These are phyloP conservation scores for Agriotes lineatus DNA, from an alignment of 2,888 invertebrate genomes.

Conservation along the genomic window DNA sequence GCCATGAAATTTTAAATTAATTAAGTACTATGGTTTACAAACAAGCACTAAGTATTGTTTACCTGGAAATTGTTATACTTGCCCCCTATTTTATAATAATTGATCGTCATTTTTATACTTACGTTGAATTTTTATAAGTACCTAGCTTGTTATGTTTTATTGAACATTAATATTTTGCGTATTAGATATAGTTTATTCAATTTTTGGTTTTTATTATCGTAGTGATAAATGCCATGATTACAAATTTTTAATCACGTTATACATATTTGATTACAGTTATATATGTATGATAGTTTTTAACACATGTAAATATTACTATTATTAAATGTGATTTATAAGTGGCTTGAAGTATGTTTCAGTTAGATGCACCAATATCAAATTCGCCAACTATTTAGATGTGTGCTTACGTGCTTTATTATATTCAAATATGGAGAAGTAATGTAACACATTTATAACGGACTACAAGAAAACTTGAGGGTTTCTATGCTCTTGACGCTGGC, in stretches of 20 bases:
- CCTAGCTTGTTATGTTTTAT: conserved; percentile 33
- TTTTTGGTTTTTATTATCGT: conserved; percentile 5
- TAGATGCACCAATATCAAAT: too few relatives aligned
- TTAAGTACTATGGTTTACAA: conserved; percentile 21
- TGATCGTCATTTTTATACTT: conserved; percentile 33
- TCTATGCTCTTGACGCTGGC: too few relatives aligned
- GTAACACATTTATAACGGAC: too few relatives aligned
- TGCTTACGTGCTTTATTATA: too few relatives aligned
- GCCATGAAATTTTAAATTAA: conserved; percentile 29
- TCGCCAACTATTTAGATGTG: too few relatives aligned
- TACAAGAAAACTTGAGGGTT: too few relatives aligned
- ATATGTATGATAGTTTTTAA: conserved; percentile 23
- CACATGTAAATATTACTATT: conserved; percentile 13
- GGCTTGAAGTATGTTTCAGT: neutral
- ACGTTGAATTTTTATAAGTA: conserved; percentile 27
- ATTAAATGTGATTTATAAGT: conserved; percentile 25
- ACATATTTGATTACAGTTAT: conserved; percentile 5
- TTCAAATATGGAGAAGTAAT: too few relatives aligned
- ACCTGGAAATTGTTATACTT: conserved; percentile 36
- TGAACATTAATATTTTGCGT: conserved; percentile 23
- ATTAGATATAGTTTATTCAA: conserved; percentile 36
- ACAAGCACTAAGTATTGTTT: conserved; percentile 19
- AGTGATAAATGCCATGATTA: conserved; percentile 6
- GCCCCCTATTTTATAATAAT: conserved; percentile 34
- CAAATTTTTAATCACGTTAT: conserved; percentile 11